A percentile compares a stretch with the other conserved stretches of the same genome.
phyloP scores from a whole-genome alignment of 2,113 vertebrate genomes.

The Ochotona curzoniae region DNA sequence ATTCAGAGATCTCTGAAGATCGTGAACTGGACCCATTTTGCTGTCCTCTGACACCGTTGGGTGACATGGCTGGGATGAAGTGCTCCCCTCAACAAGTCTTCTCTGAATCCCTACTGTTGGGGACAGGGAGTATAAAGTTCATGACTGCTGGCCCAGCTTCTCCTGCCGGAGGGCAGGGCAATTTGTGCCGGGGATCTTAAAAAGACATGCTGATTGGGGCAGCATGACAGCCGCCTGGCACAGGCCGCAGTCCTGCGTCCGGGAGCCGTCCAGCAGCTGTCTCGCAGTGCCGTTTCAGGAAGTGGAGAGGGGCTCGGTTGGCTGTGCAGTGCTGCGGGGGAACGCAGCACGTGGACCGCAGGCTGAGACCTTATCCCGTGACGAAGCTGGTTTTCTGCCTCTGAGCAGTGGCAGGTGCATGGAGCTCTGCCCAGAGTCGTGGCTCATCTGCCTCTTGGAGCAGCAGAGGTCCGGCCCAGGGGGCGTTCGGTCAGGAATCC shows the following conservation, averaged over 20 bases:
- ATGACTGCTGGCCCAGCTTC: background rate
- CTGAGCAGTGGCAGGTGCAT: fast-evolving
- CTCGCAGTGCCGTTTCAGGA: fast-evolving
- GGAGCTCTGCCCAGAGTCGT: background rate
- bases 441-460: too few species aligned
- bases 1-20: fast-evolving
- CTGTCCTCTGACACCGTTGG: fast-evolving
- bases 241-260: background rate
- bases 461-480: too few species aligned
- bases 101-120: too few species aligned
- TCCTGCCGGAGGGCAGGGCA: fast-evolving
- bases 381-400: background rate
- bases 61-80: fast-evolving
- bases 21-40: background rate
- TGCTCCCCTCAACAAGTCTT: too few species aligned
- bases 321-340: too few species aligned
- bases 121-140: too few species aligned
- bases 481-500: too few species aligned
- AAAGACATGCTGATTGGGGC: background rate
- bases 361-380: background rate
- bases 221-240: background rate
- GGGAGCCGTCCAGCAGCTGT: background rate
- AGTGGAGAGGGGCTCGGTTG: background rate
- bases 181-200: background rate
- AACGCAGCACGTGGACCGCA: background rate